Base-by-base conservation (phyloP, 2,797 vertebrate genomes). In the Xiphorhynchus erythropygius region DNA sequence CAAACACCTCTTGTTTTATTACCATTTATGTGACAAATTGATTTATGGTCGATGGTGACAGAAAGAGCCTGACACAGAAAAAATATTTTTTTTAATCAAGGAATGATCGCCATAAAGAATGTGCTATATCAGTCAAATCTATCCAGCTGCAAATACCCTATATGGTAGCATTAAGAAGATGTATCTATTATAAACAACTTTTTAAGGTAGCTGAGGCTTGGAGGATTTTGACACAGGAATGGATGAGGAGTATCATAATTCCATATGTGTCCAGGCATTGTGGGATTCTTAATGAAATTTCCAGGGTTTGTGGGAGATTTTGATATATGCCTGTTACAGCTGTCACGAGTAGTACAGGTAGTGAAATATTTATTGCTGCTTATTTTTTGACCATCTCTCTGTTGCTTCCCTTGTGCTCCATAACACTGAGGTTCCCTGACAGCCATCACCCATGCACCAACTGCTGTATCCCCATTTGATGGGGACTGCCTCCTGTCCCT, bases 51-150 rank as follows among this genome's bases (percentile, higher is more conserved):
- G 70, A 84, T 24, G 53, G 85, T 84, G 81, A 89, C 78, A 90
- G 91, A 96, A 96, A 95, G 94, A 7, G 46, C 84, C 93, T 96
- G 94, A 94, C 93, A 86, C 37, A 86, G 93, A 84, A 96, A 95
- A 97, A 93, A 96, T 89, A 95, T 92, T 91, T 90, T 90, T 95
- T 96, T 94, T 94, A 96, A 96, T 96, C 96, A 96, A 90, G 96
- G 80, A 90, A 93, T 94, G 95, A 94, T 96, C 81, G 52, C 94
- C 91, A 87, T 96, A 95, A 96, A 94, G 86, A 95, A 96, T 93
- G 94, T 62, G 70, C 88, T 90, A 57, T 93, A 95, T 96, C 96
- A 95, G 96, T 95, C 95, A 96, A 89, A 96, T 91, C 65, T 63
- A 93, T n/a, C 87, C 93, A 70, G 84, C 87, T 94, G 88, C 81